Evolutionary conservation across 2,888 invertebrate genomes (phyloP).

Genomic region (Drosophila robusta): DNA sequence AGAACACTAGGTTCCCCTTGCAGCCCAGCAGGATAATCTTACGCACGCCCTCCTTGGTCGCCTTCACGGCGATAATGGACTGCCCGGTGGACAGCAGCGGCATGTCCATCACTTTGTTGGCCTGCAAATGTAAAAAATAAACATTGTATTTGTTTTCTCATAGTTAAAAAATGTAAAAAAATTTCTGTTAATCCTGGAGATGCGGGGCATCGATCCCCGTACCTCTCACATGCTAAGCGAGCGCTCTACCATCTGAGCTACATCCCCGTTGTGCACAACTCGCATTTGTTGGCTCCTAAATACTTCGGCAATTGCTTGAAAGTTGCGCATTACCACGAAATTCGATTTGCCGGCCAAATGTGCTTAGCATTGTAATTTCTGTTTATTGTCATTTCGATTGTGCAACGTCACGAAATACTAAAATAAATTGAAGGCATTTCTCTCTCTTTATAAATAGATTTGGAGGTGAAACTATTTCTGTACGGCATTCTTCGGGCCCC

Average conservation of each 20-base stretch:
- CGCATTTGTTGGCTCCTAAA: conserved; percentile 23
- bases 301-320: conserved; percentile 10
- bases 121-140: conserved; percentile 84
- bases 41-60: conserved; percentile 90
- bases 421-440: conserved; percentile 8
- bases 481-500: neutral
- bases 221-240: conserved; percentile 86
- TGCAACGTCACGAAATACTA: conserved; percentile 37
- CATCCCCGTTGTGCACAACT: conserved; percentile 78
- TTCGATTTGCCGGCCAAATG: conserved; percentile 4
- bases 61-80: conserved; percentile 89
- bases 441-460: conserved; percentile 54
- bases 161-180: neutral
- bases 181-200: conserved; percentile 77
- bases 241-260: conserved; percentile 86
- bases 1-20: conserved; percentile 89
- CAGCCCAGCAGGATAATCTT: conserved; percentile 88
- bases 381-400: conserved; percentile 17
- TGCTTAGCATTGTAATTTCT: conserved; percentile 43
- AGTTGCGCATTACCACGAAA: conserved; percentile 8
- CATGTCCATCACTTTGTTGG: conserved; percentile 83
- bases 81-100: conserved; percentile 87
- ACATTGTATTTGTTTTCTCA: neutral
- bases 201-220: conserved; percentile 85
- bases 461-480: conserved; percentile 33